Conservation (phyloP, 1,140 invertebrate species). For the Pomacea maculata region DNA sequence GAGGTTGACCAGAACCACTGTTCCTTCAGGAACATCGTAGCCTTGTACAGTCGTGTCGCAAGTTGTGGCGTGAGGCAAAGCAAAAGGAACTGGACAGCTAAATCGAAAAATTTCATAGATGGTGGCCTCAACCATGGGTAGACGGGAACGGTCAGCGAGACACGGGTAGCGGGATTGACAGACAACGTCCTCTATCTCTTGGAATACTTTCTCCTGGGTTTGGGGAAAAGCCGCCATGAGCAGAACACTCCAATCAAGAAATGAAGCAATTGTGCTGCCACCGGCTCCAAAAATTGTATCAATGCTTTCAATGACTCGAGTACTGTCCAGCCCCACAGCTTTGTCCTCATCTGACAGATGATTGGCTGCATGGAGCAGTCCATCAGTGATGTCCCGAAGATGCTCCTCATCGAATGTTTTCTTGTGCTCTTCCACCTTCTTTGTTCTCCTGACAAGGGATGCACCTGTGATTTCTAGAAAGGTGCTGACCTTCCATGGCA, state of each 20-base stretch:
- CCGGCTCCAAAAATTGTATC: slow-evolving; percentile 86
- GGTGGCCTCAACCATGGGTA: slow-evolving; percentile 19
- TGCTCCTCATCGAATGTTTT: slow-evolving; percentile 7
- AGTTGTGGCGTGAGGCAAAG: slow-evolving; percentile 40
- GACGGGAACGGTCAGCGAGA: slow-evolving; percentile 10
- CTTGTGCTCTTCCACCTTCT: slow-evolving; percentile 21
- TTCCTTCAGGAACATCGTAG: slow-evolving; percentile 56
- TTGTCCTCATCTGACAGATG: slow-evolving; percentile 8
- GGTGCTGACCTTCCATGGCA: slow-evolving; percentile 20
- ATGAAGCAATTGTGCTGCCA: slow-evolving; percentile 85
- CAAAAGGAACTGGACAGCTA: slow-evolving; percentile 1
- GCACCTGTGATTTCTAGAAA: slow-evolving; percentile 9
- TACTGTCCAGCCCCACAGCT: neutral
- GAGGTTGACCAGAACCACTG: slow-evolving; percentile 58
- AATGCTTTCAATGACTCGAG: slow-evolving; percentile 17
- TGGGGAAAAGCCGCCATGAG: slow-evolving; percentile 79
- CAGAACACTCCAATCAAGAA: slow-evolving; percentile 85
- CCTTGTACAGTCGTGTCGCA: slow-evolving; percentile 51
- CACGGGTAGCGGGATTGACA: slow-evolving; percentile 77
- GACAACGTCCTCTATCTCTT: slow-evolving; percentile 81
- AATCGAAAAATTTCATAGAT: slow-evolving; percentile 67
- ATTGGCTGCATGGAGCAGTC: slow-evolving; percentile 15
- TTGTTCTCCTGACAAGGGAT: neutral
- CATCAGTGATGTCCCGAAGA: slow-evolving; percentile 28
- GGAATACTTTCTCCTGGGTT: slow-evolving; percentile 80